These are phyloP conservation scores for Ormia ochracea DNA, from an alignment of 2,888 invertebrate genomes.

Conservation along the genomic window DNA sequence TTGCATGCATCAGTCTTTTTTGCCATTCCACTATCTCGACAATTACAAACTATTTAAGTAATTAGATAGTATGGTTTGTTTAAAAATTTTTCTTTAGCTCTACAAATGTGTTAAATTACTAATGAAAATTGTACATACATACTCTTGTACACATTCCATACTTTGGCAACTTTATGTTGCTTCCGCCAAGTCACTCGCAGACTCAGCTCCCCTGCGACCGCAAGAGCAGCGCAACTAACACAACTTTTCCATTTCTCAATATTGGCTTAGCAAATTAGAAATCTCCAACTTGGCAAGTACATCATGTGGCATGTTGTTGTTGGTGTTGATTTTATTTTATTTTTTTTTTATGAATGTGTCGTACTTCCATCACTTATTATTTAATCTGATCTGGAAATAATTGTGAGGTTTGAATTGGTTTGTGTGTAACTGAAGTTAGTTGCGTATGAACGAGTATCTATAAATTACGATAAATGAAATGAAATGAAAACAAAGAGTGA, in stretches of 20 bases:
- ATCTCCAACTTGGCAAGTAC: constrained; percentile 27
- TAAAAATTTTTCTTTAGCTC: not conserved
- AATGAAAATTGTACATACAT: constrained; percentile 55
- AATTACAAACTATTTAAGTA: constrained; percentile 53
- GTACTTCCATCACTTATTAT: constrained; percentile 60
- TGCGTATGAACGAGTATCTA: constrained; percentile 1
- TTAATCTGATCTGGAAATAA: constrained; percentile 61
- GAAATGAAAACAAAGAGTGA: constrained; percentile 14
- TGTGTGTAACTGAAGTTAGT: constrained; percentile 5
- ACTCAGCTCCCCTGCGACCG: not conserved
- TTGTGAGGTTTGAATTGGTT: constrained; percentile 47
- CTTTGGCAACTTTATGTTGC: constrained; percentile 3
- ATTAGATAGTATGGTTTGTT: constrained; percentile 37
- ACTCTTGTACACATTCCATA: constrained; percentile 45
- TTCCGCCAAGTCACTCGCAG: too few relatives aligned
- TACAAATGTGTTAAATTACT: constrained; percentile 24
- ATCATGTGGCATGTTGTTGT: not conserved
- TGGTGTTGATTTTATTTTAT: not conserved
- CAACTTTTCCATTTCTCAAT: constrained; percentile 33
- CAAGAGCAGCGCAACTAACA: constrained; percentile 39
- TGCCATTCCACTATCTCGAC: constrained; percentile 28
- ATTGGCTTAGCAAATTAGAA: constrained; percentile 31
- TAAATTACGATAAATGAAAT: constrained; percentile 22
- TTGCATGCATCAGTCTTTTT: not conserved
- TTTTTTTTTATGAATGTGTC: constrained; percentile 15